A percentile compares a stretch with the other conserved stretches of the same genome.
Conservation (phyloP, 1,140 invertebrate genomes). For the Drosophila setifemur region DNA sequence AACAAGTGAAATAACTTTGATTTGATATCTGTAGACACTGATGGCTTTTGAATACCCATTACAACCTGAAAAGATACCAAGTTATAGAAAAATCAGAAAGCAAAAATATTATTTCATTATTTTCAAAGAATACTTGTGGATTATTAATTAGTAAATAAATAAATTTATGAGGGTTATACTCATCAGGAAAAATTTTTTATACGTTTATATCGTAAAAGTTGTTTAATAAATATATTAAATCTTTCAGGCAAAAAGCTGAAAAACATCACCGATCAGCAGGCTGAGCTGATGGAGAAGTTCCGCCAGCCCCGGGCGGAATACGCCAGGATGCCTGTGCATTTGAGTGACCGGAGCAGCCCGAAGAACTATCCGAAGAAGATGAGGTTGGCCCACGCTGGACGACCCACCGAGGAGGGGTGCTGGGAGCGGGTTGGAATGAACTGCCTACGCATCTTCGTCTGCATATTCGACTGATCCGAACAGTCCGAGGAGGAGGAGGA, state of each 20-base stretch:
- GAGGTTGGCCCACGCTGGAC: constrained; percentile 63
- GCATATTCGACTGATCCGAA: constrained; percentile 79
- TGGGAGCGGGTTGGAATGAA: constrained; percentile 77
- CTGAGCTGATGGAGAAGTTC: constrained; percentile 75
- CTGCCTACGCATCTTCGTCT: constrained; percentile 77
- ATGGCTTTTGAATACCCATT: background rate
- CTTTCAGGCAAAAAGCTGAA: constrained; percentile 71
- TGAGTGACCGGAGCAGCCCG: constrained; percentile 77
- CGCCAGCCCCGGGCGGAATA: constrained; percentile 74
- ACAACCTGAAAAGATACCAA: background rate
- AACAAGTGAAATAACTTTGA: background rate
- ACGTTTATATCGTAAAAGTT: no score
- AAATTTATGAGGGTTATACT: no score
- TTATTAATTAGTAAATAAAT: no score
- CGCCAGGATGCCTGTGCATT: constrained; percentile 78
- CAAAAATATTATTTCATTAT: background rate
- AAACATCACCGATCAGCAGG: constrained; percentile 78
- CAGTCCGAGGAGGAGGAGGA: constrained; percentile 23
- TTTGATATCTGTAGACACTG: background rate
- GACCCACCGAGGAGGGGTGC: constrained; percentile 66
- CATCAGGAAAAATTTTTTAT: no score
- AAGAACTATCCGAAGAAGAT: constrained; percentile 82
- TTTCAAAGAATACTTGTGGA: no score
- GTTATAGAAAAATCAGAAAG: background rate
- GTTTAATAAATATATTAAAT: no score